Base-by-base conservation (phyloP, 2,113 vertebrate species). In the Plectropomus leopardus region DNA sequence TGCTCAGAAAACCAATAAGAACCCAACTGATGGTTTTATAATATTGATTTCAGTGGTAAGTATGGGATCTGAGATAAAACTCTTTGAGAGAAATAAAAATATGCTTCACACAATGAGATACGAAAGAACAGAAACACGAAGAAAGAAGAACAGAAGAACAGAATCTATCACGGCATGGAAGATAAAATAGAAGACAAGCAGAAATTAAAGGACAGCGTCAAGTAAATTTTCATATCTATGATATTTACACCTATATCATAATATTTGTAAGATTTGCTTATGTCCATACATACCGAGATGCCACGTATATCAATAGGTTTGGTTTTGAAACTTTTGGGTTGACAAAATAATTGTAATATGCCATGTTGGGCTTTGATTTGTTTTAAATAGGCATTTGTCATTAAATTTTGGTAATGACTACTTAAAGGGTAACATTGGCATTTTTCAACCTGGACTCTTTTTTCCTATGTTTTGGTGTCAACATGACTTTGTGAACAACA, bases 1-100 rank as follows among this genome's bases (percentile, higher is more conserved):
- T 26, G n/a, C 28, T 48, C n/a, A 24, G 42, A 59, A 60, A 60
- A 60, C 50, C 57, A 51, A 9, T 21, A 16, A 61, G n/a, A 61
- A 40, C 16, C 3, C 2, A 73, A 73, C 45, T n/a, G 4, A 21
- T 51, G 71, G 30, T 28, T 63, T 74, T 42, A 53, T 21, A 40
- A 51, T 17, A 74, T 63, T 21, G 17, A 7, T 14, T 23, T 54
- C 26, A 23, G 34, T 74, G 11, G 50, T 10, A 10, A 40, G 4
- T 73, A 54, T 47, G 61, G 32, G 30, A 6, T 51, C 26, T 1
- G n/a, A 16, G 30, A 44, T 28, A 58, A 32, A 26, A 66, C 26
- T 30, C 36, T 10, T 28, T 30, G 2, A 58, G 69, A 21, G 21
- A 13, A 48, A 72, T 58, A 17, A 23, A 45, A 44, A 32, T 8